Conservation (phyloP, 2,113 vertebrate species). For the Calcarius ornatus region DNA sequence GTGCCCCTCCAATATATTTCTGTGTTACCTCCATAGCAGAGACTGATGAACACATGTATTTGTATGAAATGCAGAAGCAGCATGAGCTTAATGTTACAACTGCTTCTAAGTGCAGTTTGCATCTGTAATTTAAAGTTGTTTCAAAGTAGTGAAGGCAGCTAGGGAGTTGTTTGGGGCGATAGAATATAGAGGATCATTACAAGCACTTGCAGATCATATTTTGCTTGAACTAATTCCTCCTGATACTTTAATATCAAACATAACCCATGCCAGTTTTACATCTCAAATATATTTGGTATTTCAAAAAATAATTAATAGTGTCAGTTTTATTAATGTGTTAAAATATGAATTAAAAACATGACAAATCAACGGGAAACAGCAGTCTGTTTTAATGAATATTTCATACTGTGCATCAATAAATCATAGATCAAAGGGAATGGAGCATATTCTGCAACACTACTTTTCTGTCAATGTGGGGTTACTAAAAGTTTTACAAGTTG, state of each 20-base stretch:
- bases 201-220: not conserved
- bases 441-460: not conserved
- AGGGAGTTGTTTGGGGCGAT: constrained; percentile 29
- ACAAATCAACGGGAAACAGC: constrained; percentile 73
- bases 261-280: not conserved
- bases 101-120: constrained; percentile 6
- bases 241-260: constrained; percentile 23
- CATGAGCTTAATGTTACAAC: not conserved
- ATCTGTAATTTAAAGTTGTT: constrained; percentile 48
- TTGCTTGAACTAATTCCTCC: constrained; percentile 43
- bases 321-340: constrained; percentile 78
- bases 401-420: constrained; percentile 71
- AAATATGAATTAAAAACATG: constrained; percentile 79
- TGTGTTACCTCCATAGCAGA: not conserved
- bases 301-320: constrained; percentile 75
- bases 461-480: constrained; percentile 44
- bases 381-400: constrained; percentile 80
- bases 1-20: not conserved
- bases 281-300: constrained; percentile 68
- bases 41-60: not conserved
- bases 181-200: constrained; percentile 22
- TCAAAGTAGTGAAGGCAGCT: constrained; percentile 26
- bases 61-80: constrained; percentile 1
- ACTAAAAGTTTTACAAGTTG: constrained; percentile 61
- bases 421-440: constrained; percentile 69